Conservation (phyloP, 2,888 invertebrate species). For the Phymatocera aterrima region DNA sequence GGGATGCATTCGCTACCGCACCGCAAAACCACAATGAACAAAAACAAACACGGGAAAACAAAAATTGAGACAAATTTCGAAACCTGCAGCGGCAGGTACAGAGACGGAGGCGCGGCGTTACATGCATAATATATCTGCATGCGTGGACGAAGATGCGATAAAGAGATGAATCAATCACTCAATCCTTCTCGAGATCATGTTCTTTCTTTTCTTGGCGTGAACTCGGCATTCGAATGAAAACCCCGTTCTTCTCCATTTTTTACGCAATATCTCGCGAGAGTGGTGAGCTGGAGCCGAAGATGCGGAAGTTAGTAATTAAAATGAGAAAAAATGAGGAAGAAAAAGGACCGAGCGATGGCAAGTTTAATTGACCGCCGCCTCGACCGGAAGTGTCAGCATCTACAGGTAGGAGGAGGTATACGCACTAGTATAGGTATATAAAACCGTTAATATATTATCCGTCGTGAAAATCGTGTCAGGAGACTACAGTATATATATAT, state of each 20-base stretch:
- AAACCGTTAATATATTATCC: conserved; percentile 4
- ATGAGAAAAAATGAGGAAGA: background rate
- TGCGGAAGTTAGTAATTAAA: background rate
- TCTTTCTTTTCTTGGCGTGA: background rate
- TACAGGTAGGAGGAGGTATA: too few species aligned
- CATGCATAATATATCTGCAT: too few species aligned
- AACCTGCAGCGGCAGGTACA: too few species aligned
- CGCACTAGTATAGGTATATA: too few species aligned
- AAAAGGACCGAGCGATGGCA: background rate
- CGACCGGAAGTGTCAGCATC: background rate
- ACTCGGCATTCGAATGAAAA: too few species aligned
- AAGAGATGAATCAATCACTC: conserved; percentile 7
- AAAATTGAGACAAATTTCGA: too few species aligned
- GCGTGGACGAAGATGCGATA: background rate
- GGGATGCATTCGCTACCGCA: too few species aligned
- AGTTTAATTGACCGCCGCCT: background rate
- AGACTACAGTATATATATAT: too few species aligned
- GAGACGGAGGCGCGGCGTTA: too few species aligned
- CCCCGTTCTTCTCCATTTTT: too few species aligned
- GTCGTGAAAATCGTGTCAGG: background rate
- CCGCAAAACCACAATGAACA: too few species aligned
- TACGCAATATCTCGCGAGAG: too few species aligned
- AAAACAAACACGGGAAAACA: background rate
- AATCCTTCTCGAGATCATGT: conserved; percentile 8
- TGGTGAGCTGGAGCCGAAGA: background rate